Base-by-base conservation (phyloP, 2,113 vertebrate genomes). In the Hylia prasina region DNA sequence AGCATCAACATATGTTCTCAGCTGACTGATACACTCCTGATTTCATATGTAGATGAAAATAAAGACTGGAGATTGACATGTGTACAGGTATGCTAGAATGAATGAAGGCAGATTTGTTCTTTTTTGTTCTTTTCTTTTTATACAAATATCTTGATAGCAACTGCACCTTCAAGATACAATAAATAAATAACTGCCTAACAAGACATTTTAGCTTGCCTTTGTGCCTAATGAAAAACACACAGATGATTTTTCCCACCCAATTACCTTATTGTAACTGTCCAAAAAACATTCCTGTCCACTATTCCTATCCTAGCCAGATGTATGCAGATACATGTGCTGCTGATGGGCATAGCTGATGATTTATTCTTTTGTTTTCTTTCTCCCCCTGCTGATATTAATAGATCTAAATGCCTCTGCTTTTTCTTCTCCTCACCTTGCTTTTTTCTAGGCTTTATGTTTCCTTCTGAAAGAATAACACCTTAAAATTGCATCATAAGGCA, bases 71-170 rank as follows among this genome's bases (percentile, higher is more conserved):
- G 33, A 37, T n/a, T 22, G 44, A 42, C 44, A 48, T 1, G 9
- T 30, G 63, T 7, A 19, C 54, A 90, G 24, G 17, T 39, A 51
- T 42, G 35, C 27, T 13, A 75, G 24, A 72, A 80, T 31, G n/a
- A 88, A 27, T 0, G 0, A 78, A 81, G 64, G 7, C 37, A 63
- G 16, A 40, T 37, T 73, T 83, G 2, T 14, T 53, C 5, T 20
- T 5, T 22, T 23, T 28, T 40, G 15, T 22, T 39, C 14, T 56
- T 45, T 7, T 11, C 10, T 35, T 66, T 69, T 42, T 56, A 20
- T 37, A 12, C 4, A 35, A 54, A 6, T 40, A 70, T 50, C 87
- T 81, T 30, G n/a, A 66, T 31, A n/a, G 42, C 12, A 54, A 94
- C 83, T 15, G 17, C 22, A 65, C 2, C 9, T 61, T 9, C 22